Percentiles rank a stretch among this genome's conserved stretches.
Conservation (phyloP, 1,140 invertebrate species). For the Cecropterus lyciades region DNA sequence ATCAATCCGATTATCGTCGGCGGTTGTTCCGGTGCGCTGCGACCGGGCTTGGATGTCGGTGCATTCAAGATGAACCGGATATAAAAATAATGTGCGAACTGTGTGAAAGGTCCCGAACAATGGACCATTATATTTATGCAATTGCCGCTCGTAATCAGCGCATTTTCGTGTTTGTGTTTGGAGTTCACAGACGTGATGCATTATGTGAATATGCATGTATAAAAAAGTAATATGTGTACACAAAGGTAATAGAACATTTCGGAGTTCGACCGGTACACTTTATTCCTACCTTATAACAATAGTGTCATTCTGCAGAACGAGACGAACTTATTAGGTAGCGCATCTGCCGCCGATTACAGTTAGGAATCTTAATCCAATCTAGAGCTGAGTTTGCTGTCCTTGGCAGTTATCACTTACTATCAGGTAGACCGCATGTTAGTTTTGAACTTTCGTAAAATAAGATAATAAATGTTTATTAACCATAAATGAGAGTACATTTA, state of each 20-base stretch:
- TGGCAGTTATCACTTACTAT: too few relatives aligned
- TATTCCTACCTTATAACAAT: too few relatives aligned
- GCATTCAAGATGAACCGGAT: conserved; percentile 57
- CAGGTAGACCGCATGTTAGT: too few relatives aligned
- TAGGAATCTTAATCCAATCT: too few relatives aligned
- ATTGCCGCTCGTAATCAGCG: conserved; percentile 6
- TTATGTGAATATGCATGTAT: conserved; percentile 2
- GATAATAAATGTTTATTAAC: too few relatives aligned
- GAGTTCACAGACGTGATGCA: conserved; percentile 1
- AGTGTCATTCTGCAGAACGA: too few relatives aligned
- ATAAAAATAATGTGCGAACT: conserved; percentile 53
- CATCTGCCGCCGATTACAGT: too few relatives aligned
- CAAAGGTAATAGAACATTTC: background rate
- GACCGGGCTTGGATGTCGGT: conserved; percentile 46
- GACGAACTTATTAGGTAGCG: too few relatives aligned
- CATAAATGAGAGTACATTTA: too few relatives aligned
- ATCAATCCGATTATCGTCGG: conserved; percentile 54
- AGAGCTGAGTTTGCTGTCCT: too few relatives aligned
- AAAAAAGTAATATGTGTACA: background rate
- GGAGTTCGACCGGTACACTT: too few relatives aligned
- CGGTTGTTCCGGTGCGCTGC: conserved; percentile 59
- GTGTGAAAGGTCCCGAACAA: conserved; percentile 60
- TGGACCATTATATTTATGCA: conserved; percentile 38
- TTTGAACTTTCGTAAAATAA: too few relatives aligned
- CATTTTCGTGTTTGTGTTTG: conserved; percentile 4